Percentiles rank a stretch among this genome's conserved stretches.
These are phyloP conservation scores for Oncopeltus fasciatus DNA, from an alignment of 1,140 invertebrate genomes.

Conservation along the genomic window DNA sequence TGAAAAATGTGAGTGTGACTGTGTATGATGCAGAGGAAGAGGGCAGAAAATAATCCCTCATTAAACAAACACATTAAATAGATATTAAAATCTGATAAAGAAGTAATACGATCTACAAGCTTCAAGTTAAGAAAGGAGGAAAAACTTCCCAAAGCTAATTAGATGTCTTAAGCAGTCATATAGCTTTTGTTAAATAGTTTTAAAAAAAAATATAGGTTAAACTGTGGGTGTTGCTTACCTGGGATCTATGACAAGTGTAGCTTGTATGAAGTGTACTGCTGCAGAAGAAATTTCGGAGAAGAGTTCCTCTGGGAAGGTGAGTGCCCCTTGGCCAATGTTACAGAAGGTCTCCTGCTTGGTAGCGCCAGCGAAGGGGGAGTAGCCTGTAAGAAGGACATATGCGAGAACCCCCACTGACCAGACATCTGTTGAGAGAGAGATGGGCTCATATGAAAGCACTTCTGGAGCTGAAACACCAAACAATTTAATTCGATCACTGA, in stretches of 20 bases:
- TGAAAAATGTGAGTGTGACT: too few species aligned
- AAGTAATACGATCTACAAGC: too few species aligned
- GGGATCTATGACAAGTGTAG: constrained; percentile 23
- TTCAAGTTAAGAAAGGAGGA: too few species aligned
- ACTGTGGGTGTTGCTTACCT: too few species aligned
- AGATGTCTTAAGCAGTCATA: too few species aligned
- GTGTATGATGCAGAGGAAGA: too few species aligned
- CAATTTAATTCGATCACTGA: background rate
- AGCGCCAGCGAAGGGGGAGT: constrained; percentile 84
- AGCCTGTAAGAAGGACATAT: constrained; percentile 83
- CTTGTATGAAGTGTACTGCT: constrained; percentile 69
- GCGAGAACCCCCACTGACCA: constrained; percentile 78
- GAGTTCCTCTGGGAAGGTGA: constrained; percentile 80
- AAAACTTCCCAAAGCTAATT: too few species aligned
- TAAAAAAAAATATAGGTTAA: too few species aligned
- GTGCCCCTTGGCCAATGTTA: constrained; percentile 78
- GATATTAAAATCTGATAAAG: too few species aligned
- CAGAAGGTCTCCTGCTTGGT: constrained; percentile 88
- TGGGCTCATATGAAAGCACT: constrained; percentile 85
- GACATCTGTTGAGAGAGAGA: constrained; percentile 82
- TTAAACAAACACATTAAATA: too few species aligned
- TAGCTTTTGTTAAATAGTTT: too few species aligned
- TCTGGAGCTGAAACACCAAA: constrained; percentile 62
- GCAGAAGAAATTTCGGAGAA: constrained; percentile 68
- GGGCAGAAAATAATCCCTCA: too few species aligned